Evolutionary conservation across 92 coral and sea anemone species (phyloP), one percentile per base, ranked within the genome.

Genomic region (Phenganax marumi): DNA sequence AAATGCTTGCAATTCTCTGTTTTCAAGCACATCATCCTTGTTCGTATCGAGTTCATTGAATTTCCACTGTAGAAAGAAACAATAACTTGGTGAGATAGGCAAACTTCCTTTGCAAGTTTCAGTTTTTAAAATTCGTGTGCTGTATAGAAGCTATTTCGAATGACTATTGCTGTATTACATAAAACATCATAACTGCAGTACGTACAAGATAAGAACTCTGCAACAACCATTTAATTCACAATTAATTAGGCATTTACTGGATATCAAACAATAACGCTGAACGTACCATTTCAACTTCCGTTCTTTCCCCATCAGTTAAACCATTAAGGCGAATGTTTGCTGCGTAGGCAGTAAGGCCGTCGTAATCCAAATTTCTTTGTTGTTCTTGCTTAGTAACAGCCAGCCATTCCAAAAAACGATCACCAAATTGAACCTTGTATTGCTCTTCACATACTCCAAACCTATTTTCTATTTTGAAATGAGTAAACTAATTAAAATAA

Each of bases 321-420:
- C 97, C 93, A 71, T 21, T 47, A 11, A 51, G 10, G 17, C 97
- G 87, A 8, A 90, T 80, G 68, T 86, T 73, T 0, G 86, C 70
- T 50, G 87, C 88, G 26, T 87, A 23, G 26, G 80, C 69, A 11
- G 52, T 78, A 4, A 87, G 86, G 52, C 86, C 85, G 47, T 43
- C 46, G 8, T n/a, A 46, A 60, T 61, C 66, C 10, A 23, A 58
- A 7, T 75, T 50, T 33, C 85, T 77, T 21, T 77, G 57, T 52
- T 79, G 11, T 51, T 88, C 89, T 53, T 81, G 87, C 65, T 84
- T 81, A 12, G 89, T 74, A 79, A 92, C 17, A 16, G 92, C 89
- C 65, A 78, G 83, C 97, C 97, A 92, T 81, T 92, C 97, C 43
- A 70, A 87, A 64, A 90, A 92, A 52, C 97, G 93, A 43, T 86